Evolutionary conservation across 2,888 invertebrate genomes (phyloP).

Genomic region (Drosophila leonis): DNA sequence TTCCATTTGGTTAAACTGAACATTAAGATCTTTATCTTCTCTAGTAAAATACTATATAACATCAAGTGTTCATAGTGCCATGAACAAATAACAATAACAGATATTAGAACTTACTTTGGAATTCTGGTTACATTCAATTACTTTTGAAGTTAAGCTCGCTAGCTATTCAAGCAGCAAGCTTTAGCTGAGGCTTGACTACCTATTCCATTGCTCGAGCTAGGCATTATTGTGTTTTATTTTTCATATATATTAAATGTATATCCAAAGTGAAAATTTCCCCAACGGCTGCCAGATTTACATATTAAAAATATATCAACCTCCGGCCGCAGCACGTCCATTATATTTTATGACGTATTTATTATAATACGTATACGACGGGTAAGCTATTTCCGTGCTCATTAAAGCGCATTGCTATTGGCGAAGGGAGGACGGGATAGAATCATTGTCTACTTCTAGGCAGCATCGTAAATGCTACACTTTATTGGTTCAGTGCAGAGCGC

Average conservation of each 20-base stretch:
- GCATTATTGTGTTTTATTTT: background rate
- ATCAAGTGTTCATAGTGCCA: background rate
- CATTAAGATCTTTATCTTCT: background rate
- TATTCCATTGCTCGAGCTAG: background rate
- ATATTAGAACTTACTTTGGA: background rate
- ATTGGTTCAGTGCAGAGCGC: constrained; percentile 27
- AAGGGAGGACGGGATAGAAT: constrained; percentile 1
- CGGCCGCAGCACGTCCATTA: constrained; percentile 17
- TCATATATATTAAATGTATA: background rate
- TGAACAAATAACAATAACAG: background rate
- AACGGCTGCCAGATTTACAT: constrained; percentile 20
- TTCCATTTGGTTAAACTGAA: no score
- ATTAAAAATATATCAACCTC: constrained; percentile 42
- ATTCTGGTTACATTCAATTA: no score
- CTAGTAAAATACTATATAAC: background rate
- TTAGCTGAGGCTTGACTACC: background rate
- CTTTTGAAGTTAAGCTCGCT: background rate
- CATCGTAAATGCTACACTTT: constrained; percentile 52
- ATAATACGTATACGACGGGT: constrained; percentile 34
- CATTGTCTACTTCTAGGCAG: constrained; percentile 67
- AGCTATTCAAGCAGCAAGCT: background rate
- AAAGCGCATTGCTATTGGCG: background rate
- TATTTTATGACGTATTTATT: constrained; percentile 67
- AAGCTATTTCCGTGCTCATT: constrained; percentile 23
- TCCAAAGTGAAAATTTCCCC: background rate